Conservation (phyloP, 2,888 invertebrate genomes). For the Cotesia congregata region DNA sequence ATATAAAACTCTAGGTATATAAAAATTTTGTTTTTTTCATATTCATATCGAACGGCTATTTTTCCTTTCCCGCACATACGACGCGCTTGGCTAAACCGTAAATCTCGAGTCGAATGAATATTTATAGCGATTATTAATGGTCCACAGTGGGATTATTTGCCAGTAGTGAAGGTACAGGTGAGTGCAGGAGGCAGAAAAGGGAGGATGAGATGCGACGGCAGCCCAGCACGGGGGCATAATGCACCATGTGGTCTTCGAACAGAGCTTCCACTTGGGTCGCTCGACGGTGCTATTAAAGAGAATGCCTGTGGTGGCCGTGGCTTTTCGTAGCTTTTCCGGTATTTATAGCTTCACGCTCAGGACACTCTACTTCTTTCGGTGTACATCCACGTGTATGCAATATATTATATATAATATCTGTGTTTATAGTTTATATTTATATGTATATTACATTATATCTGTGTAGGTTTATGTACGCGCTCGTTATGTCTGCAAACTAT, state of each 20-base stretch:
- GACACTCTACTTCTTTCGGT: conserved; percentile 8
- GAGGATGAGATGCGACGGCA: conserved; percentile 33
- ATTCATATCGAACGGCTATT: not conserved
- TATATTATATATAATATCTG: too few species aligned
- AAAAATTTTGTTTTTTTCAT: not conserved
- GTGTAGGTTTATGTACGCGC: too few species aligned
- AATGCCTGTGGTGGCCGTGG: conserved; percentile 51
- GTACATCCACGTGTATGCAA: not conserved
- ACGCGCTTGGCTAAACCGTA: conserved; percentile 47
- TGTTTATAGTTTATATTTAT: too few species aligned
- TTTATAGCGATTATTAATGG: conserved; percentile 63
- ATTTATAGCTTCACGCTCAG: conserved; percentile 47
- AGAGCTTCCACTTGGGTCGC: conserved; percentile 34
- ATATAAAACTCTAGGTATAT: too few species aligned
- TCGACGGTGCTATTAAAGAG: conserved; percentile 51
- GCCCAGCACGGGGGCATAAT: conserved; percentile 53
- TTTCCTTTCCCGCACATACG: conserved; percentile 13
- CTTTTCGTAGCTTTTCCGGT: conserved; percentile 54
- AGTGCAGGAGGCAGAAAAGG: conserved; percentile 18
- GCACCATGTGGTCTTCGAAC: conserved; percentile 52
- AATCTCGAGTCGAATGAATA: conserved; percentile 60
- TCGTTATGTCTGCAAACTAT: not conserved
- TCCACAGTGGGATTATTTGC: conserved; percentile 58
- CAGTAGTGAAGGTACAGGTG: conserved; percentile 34
- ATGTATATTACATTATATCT: too few species aligned